phyloP scores from a whole-genome alignment of 2,797 vertebrate genomes.

The Megaceryle alcyon region DNA sequence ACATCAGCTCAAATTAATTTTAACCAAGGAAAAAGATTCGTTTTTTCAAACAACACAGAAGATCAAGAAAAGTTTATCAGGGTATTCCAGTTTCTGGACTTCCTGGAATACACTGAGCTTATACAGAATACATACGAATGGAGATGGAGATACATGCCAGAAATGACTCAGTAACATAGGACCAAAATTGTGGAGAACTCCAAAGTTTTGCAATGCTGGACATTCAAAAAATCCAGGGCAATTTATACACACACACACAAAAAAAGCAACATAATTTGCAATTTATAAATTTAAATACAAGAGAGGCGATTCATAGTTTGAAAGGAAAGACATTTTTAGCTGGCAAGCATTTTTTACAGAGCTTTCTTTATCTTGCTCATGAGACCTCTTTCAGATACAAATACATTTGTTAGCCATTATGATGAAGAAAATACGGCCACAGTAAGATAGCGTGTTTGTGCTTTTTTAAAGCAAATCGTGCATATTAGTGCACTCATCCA shows the following conservation, averaged over 20 bases:
- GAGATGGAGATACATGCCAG: background rate
- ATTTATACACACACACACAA: conserved; percentile 3
- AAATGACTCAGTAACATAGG: background rate
- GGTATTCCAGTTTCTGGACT: background rate
- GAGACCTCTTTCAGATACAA: conserved; percentile 64
- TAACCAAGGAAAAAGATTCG: background rate
- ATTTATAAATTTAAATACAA: conserved; percentile 42
- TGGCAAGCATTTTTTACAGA: conserved; percentile 55
- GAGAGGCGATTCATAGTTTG: conserved; percentile 42
- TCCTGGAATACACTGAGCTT: background rate
- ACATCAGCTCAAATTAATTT: background rate
- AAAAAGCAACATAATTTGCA: background rate
- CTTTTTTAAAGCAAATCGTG: background rate
- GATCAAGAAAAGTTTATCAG: background rate
- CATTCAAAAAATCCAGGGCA: conserved; percentile 25
- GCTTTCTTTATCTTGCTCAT: conserved; percentile 67
- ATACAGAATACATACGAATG: background rate
- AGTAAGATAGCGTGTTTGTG: background rate
- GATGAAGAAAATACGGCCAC: conserved; percentile 17
- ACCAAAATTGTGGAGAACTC: background rate
- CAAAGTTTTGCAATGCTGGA: conserved; percentile 42
- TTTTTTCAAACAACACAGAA: background rate
- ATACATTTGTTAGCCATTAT: conserved; percentile 63
- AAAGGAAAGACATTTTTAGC: conserved; percentile 65
- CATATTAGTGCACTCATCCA: conserved; percentile 10